phyloP scores from a whole-genome alignment of 2,888 invertebrate species.

The Synanthedon formicaeformis region DNA sequence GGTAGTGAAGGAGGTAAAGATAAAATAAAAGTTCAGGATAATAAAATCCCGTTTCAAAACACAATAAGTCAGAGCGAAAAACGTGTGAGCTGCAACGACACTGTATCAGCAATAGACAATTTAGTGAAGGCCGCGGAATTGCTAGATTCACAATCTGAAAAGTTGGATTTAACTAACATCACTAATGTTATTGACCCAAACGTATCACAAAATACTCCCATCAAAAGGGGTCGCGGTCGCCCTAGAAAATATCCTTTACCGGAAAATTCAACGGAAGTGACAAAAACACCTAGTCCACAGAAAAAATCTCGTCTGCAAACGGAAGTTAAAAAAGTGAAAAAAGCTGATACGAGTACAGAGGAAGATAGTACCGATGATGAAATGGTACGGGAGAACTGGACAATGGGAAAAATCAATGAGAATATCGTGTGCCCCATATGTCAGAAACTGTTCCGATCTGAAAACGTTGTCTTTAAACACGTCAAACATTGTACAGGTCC shows the following conservation, averaged over 20 bases:
- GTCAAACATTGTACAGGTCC: conserved; percentile 65
- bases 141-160: conserved; percentile 50
- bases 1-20: conserved; percentile 25
- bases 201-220: conserved; percentile 32
- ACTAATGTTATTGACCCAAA: conserved; percentile 7
- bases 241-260: conserved; percentile 58
- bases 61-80: conserved; percentile 21
- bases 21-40: conserved; percentile 15
- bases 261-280: conserved; percentile 21
- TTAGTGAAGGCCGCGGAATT: conserved; percentile 61
- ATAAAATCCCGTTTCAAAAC: conserved; percentile 23
- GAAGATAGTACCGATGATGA: conserved; percentile 31
- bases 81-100: conserved; percentile 23
- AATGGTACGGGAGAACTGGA: conserved; percentile 57
- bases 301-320: conserved; percentile 38
- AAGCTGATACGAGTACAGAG: conserved; percentile 28
- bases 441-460: conserved; percentile 58
- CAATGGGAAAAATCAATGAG: conserved; percentile 67
- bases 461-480: conserved; percentile 65
- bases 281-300: conserved; percentile 37
- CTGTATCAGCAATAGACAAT: conserved; percentile 55
- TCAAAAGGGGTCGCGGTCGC: conserved; percentile 56
- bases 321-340: conserved; percentile 32
- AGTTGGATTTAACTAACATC: conserved; percentile 14
- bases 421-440: conserved; percentile 65